Conservation (phyloP, 1,140 invertebrate species). For the Drosophila murphyi region DNA sequence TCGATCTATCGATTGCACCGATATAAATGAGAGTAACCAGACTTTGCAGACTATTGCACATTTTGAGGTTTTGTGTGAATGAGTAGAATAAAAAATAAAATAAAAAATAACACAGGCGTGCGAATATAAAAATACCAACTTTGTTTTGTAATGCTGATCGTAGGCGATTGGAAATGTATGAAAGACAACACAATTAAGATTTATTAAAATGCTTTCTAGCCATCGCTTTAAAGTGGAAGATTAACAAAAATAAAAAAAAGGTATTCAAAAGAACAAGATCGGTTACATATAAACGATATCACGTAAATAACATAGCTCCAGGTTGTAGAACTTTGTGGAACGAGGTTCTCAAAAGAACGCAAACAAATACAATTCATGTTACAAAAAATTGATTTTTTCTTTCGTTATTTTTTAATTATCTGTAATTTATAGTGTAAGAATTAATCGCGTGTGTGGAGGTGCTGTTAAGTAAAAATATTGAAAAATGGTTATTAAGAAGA, state of each 20-base stretch:
- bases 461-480: too few relatives aligned
- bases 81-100: neutral
- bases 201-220: too few relatives aligned
- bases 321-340: neutral
- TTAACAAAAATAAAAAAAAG: neutral
- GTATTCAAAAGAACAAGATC: neutral
- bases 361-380: too few relatives aligned
- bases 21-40: constrained; percentile 13
- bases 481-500: too few relatives aligned
- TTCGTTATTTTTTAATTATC: too few relatives aligned
- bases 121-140: constrained; percentile 1
- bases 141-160: neutral
- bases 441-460: too few relatives aligned
- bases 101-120: neutral
- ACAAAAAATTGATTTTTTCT: too few relatives aligned
- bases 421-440: too few relatives aligned
- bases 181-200: neutral
- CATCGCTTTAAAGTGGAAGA: neutral
- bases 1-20: constrained; percentile 31
- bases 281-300: neutral
- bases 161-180: neutral
- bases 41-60: neutral
- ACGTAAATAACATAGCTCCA: constrained; percentile 6
- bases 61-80: constrained; percentile 17
- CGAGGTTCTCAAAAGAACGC: neutral